phyloP scores from a whole-genome alignment of 2,797 vertebrate genomes.

The Myripristis jacobus region DNA sequence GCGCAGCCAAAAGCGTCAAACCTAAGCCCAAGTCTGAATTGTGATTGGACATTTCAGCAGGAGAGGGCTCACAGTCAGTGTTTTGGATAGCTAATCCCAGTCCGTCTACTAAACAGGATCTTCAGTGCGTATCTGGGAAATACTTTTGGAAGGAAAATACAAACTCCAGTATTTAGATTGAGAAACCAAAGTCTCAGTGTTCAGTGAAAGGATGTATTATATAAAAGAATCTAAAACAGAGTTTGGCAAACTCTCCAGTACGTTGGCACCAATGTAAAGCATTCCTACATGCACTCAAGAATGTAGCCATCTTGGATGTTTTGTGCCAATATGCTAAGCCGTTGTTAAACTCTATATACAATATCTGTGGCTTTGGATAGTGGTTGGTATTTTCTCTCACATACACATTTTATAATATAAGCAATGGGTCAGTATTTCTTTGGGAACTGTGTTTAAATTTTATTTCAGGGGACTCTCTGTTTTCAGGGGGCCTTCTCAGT shows the following conservation, averaged over 20 bases:
- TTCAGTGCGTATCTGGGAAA: constrained; percentile 56
- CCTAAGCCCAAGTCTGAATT: constrained; percentile 70
- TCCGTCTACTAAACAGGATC: constrained; percentile 65
- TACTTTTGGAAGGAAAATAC: constrained; percentile 62
- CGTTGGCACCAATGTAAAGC: constrained; percentile 75
- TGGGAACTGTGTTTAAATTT: constrained; percentile 55
- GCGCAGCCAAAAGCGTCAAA: constrained; percentile 82
- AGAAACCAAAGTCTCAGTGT: constrained; percentile 81
- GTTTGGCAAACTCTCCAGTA: constrained; percentile 70
- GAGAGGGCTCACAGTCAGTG: constrained; percentile 71
- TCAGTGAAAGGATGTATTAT: constrained; percentile 72
- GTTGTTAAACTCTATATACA: constrained; percentile 71
- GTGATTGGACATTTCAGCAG: constrained; percentile 69
- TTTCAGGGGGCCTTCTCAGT: constrained; percentile 69
- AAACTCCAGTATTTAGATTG: constrained; percentile 76
- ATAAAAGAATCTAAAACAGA: constrained; percentile 66
- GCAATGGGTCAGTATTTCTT: constrained; percentile 73
- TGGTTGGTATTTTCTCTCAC: constrained; percentile 55
- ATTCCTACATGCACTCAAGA: constrained; percentile 78
- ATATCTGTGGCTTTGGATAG: constrained; percentile 67
- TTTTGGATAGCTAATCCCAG: constrained; percentile 68
- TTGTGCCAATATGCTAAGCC: constrained; percentile 66
- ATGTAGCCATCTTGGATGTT: constrained; percentile 75
- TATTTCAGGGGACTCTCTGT: constrained; percentile 57
- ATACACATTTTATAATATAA: constrained; percentile 59